A percentile compares a stretch with the other conserved stretches of the same genome.
phyloP scores from a whole-genome alignment of 1,140 invertebrate species.

The Luehdorfia chinensis region DNA sequence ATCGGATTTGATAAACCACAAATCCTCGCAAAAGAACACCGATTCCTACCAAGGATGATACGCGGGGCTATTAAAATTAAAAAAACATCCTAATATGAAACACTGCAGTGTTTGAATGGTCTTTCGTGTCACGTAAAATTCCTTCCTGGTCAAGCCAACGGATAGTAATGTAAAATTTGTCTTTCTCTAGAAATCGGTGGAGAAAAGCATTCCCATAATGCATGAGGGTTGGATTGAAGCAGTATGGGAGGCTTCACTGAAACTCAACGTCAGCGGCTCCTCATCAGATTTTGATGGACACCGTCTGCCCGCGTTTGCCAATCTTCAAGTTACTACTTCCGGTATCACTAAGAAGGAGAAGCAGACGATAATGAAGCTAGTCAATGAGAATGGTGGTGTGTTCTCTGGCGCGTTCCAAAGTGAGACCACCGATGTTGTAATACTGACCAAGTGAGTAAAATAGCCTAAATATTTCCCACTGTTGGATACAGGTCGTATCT shows the following conservation, averaged over 20 bases:
- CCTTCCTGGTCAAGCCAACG: too few species aligned
- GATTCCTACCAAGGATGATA: too few species aligned
- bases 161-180: constrained; percentile 17
- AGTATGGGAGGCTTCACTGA: constrained; percentile 85
- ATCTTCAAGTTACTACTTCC: constrained; percentile 87
- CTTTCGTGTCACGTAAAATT: too few species aligned
- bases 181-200: constrained; percentile 82
- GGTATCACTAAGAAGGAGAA: constrained; percentile 83
- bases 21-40: too few species aligned
- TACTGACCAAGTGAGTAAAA: constrained; percentile 75
- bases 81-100: too few species aligned
- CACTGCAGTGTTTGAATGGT: too few species aligned
- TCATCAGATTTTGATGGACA: constrained; percentile 82
- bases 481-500: too few species aligned
- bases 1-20: too few species aligned
- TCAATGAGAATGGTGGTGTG: constrained; percentile 85
- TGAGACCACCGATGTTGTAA: constrained; percentile 74
- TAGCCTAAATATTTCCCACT: too few species aligned
- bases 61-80: too few species aligned
- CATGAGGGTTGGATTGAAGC: constrained; percentile 86
- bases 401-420: constrained; percentile 78
- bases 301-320: constrained; percentile 88
- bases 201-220: constrained; percentile 85
- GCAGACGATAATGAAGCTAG: constrained; percentile 82
- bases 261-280: constrained; percentile 79